Conservation (phyloP, 2,797 vertebrate species). For the Etheostoma perlongum region DNA sequence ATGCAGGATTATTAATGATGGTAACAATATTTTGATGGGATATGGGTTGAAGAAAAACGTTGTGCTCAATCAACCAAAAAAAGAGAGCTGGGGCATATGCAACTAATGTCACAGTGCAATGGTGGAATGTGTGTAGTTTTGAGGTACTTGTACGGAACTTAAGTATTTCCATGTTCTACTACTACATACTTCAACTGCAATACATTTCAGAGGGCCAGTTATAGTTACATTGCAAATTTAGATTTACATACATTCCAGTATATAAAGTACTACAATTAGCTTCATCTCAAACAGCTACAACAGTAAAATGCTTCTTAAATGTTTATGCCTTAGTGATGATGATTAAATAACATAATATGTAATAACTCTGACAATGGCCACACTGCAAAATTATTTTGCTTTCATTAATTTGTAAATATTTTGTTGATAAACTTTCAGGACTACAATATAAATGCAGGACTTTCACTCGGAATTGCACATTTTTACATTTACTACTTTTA, state of each 20-base stretch:
- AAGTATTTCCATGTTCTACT: not conserved
- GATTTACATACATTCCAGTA: not conserved
- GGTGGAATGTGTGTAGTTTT: slow-evolving; percentile 8
- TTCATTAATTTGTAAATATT: not conserved
- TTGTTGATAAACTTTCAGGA: not conserved
- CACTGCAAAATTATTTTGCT: not conserved
- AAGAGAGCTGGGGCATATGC: not conserved
- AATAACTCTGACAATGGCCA: not conserved
- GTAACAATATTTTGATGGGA: not conserved
- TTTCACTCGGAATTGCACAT: not conserved
- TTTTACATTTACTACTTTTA: not conserved
- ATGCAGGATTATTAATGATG: slow-evolving; percentile 1
- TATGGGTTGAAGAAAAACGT: not conserved
- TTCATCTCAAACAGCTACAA: not conserved
- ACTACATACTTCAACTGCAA: not conserved
- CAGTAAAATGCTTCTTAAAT: not conserved
- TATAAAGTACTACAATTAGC: not conserved
- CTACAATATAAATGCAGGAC: not conserved
- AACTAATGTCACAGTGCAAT: not conserved
- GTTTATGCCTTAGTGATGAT: not conserved
- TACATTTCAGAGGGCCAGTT: not conserved
- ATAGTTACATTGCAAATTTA: not conserved
- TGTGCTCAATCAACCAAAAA: not conserved
- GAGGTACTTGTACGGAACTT: not conserved
- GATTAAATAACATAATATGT: not conserved